Conservation (phyloP, 2,113 vertebrate species). For the Gymnarchus niloticus region DNA sequence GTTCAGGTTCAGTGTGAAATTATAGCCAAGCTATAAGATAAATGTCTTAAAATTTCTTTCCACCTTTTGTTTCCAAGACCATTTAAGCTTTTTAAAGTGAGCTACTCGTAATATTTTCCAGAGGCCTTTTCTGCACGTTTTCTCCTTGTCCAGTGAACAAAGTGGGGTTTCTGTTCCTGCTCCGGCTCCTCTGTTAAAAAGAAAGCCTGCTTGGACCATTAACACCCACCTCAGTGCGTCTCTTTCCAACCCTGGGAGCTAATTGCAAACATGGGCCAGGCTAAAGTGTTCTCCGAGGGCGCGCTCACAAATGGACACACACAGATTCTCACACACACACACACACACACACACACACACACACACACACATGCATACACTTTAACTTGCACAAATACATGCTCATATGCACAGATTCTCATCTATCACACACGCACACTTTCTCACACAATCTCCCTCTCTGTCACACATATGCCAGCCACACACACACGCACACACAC, state of each 20-base stretch:
- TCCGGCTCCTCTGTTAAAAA: slow-evolving; percentile 71
- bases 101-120: slow-evolving; percentile 63
- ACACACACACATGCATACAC: neutral
- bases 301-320: slow-evolving; percentile 69
- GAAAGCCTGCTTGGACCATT: slow-evolving; percentile 71
- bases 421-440: neutral
- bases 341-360: slow-evolving; percentile 4
- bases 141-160: slow-evolving; percentile 62
- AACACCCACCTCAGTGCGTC: slow-evolving; percentile 81
- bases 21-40: neutral
- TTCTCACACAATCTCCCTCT: neutral
- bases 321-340: slow-evolving; percentile 17
- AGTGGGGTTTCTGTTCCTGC: slow-evolving; percentile 71
- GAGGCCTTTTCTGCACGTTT: slow-evolving; percentile 57
- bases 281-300: slow-evolving; percentile 79
- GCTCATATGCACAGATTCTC: neutral
- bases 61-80: slow-evolving; percentile 29
- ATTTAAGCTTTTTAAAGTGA: slow-evolving; percentile 50
- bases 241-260: slow-evolving; percentile 86
- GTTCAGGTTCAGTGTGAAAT: neutral
- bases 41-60: neutral
- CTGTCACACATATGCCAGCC: neutral
- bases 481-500: slow-evolving; percentile 65
- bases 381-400: neutral
- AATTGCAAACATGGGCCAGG: slow-evolving; percentile 87